These are phyloP conservation scores for Acanthornis magna DNA, from an alignment of 2,797 vertebrate species.

Conservation along the genomic window DNA sequence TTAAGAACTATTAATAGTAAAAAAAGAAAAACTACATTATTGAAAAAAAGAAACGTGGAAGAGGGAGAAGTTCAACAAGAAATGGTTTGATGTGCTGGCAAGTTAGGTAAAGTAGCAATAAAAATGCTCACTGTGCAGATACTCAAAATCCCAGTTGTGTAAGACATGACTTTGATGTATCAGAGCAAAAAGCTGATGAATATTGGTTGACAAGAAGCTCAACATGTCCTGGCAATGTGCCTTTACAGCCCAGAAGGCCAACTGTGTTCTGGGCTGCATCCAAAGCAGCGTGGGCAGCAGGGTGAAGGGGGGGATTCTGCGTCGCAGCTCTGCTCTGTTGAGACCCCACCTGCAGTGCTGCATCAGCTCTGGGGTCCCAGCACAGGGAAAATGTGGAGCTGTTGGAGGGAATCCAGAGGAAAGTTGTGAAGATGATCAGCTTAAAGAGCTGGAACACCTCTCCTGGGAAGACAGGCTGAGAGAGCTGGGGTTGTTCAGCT, in stretches of 20 bases:
- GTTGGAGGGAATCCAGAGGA: background rate
- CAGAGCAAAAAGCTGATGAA: background rate
- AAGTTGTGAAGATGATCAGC: background rate
- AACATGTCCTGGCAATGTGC: background rate
- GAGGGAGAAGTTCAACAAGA: background rate
- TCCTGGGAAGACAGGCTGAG: background rate
- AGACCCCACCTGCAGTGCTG: background rate
- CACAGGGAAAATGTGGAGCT: background rate
- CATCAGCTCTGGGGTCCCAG: background rate
- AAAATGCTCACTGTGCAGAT: background rate
- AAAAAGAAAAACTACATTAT: background rate
- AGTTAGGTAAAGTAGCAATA: background rate
- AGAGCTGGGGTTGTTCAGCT: background rate
- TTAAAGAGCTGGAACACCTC: background rate
- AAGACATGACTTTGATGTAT: background rate
- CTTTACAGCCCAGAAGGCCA: background rate
- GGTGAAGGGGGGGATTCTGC: background rate
- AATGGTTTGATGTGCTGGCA: background rate
- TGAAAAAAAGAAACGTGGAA: background rate
- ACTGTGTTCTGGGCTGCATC: too few relatives aligned
- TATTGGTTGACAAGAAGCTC: background rate
- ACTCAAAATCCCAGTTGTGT: background rate
- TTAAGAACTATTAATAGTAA: background rate
- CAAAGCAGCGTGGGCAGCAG: rapidly evolving
- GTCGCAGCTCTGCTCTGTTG: background rate